A percentile compares a stretch with the other conserved stretches of the same genome.
phyloP scores from a whole-genome alignment of 2,113 vertebrate genomes.

The Lamprologus ornatipinnis region DNA sequence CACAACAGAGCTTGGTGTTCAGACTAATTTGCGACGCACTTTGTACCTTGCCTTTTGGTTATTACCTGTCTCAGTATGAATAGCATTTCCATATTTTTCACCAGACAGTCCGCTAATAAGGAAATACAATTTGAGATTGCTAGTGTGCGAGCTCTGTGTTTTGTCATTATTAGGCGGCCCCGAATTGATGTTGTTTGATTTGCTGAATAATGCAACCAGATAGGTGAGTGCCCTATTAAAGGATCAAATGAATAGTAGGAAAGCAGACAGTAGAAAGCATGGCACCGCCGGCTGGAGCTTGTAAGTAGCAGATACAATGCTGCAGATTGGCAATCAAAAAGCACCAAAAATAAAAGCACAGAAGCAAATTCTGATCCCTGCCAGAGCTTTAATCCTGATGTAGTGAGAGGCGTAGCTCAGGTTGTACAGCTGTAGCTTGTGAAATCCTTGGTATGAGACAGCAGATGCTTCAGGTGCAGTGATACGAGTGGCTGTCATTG shows the following conservation, averaged over 20 bases:
- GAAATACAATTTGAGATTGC: slow-evolving; percentile 25
- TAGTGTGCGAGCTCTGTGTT: slow-evolving; percentile 14
- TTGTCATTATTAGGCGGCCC: slow-evolving; percentile 28
- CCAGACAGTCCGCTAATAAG: slow-evolving; percentile 26
- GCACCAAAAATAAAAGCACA: slow-evolving; percentile 4
- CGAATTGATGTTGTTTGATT: slow-evolving; percentile 44
- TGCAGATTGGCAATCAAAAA: slow-evolving; percentile 28
- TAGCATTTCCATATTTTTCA: slow-evolving; percentile 57
- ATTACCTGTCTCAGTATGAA: slow-evolving; percentile 46
- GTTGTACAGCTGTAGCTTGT: slow-evolving; percentile 20
- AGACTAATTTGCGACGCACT: slow-evolving; percentile 32
- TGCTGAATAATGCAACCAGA: slow-evolving; percentile 40
- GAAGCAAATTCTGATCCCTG: slow-evolving; percentile 21
- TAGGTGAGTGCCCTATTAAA: slow-evolving; percentile 10
- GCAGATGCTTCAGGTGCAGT: slow-evolving; percentile 49
- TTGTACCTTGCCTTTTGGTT: slow-evolving; percentile 36
- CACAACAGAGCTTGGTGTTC: slow-evolving; percentile 10
- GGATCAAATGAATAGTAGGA: slow-evolving; percentile 36
- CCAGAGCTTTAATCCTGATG: slow-evolving; percentile 35
- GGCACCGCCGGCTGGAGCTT: not conserved
- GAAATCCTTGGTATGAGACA: slow-evolving; percentile 36
- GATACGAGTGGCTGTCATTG: slow-evolving; percentile 24
- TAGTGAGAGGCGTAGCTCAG: slow-evolving; percentile 28
- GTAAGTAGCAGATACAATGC: not conserved
- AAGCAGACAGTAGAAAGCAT: not conserved